A percentile compares a stretch with the other conserved stretches of the same genome.
Evolutionary conservation across 2,888 invertebrate species (phyloP).

Genomic region (Gryllus longicercus): DNA sequence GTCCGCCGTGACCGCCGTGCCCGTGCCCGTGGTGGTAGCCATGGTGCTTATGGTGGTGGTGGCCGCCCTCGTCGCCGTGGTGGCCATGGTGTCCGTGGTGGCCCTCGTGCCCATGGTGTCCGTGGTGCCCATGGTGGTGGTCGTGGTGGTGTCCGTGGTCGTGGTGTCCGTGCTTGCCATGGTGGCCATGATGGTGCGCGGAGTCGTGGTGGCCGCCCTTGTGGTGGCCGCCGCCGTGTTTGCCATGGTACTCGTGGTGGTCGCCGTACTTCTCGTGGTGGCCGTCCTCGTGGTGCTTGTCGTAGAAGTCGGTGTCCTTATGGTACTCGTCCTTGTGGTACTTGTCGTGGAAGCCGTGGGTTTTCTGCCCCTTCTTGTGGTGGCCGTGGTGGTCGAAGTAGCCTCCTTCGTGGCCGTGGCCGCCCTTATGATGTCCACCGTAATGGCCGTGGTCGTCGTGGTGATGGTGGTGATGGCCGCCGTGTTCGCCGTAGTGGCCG

Average conservation of each 20-base stretch:
- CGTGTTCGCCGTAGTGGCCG: slow-evolving; percentile 61
- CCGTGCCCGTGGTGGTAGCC: slow-evolving; percentile 51
- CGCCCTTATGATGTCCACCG: slow-evolving; percentile 64
- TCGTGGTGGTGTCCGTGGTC: slow-evolving; percentile 82
- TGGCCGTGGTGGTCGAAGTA: slow-evolving; percentile 72
- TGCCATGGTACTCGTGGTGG: slow-evolving; percentile 72
- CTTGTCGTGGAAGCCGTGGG: slow-evolving; percentile 74
- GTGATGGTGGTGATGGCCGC: slow-evolving; percentile 61
- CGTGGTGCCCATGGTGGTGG: slow-evolving; percentile 77
- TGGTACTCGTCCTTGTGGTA: slow-evolving; percentile 79
- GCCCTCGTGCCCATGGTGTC: slow-evolving; percentile 72
- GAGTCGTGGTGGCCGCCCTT: slow-evolving; percentile 77
- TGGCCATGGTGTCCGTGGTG: slow-evolving; percentile 73
- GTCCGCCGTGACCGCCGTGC: slow-evolving; percentile 22
- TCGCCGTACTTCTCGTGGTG: slow-evolving; percentile 73
- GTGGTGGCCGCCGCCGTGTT: slow-evolving; percentile 72
- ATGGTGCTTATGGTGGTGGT: slow-evolving; percentile 70
- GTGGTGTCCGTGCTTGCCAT: slow-evolving; percentile 76
- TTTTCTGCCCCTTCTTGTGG: slow-evolving; percentile 73
- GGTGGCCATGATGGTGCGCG: slow-evolving; percentile 73
- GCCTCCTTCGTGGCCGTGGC: slow-evolving; percentile 63
- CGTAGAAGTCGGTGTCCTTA: slow-evolving; percentile 79
- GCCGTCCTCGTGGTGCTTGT: slow-evolving; percentile 78
- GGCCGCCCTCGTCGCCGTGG: slow-evolving; percentile 73
- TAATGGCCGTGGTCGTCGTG: slow-evolving; percentile 63